Evolutionary conservation across 2,113 vertebrate genomes (phyloP), one percentile per base, ranked within the genome.

Genomic region (Tonatia bakeri): DNA sequence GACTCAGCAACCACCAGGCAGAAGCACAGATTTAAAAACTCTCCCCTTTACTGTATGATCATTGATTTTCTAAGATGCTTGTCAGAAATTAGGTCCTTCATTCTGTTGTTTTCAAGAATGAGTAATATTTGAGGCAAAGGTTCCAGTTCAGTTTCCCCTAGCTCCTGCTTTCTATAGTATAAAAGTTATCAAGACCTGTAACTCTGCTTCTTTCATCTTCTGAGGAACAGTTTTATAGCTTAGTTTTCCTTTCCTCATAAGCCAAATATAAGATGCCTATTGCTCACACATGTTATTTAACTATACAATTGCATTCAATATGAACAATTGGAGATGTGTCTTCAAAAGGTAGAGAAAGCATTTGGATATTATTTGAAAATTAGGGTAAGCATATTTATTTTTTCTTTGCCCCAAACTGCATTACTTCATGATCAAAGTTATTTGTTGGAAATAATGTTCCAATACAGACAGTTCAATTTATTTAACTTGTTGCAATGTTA

Each of bases 301-400:
- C 93, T 83, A 90, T n/a, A 47, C 40, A 47, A 67, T 45, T 83
- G 1, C 43, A 79, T 70, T 94, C 4, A 79, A 47, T 90, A 82
- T 91, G 89, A 94, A 70, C 28, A 96, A 82, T 7, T 83, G 24
- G 17, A 93, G 13, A 93, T 70, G 36, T 90, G 3, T 73, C 31
- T 90, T 79, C 93, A 54, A 94, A 95, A 80, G 3, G 20, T 65
- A 83, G 15, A 94, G 43, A 84, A 95, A 96, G 26, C 33, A 47
- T 43, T 38, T 95, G 86, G 50, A 95, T 87, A 89, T 69, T 87
- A 72, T 59, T 96, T 33, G 91, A 83, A 95, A 81, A 72, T 81
- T 79, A 40, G 7, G 6, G 76, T 75, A 86, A 96, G 75, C 56
- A 80, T 40, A 81, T 76, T 50, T 36, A 87, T 91, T 95, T 94